Percentiles rank a stretch among this genome's conserved stretches.
phyloP scores from a whole-genome alignment of 2,888 invertebrate genomes.

The Protonemura montana region DNA sequence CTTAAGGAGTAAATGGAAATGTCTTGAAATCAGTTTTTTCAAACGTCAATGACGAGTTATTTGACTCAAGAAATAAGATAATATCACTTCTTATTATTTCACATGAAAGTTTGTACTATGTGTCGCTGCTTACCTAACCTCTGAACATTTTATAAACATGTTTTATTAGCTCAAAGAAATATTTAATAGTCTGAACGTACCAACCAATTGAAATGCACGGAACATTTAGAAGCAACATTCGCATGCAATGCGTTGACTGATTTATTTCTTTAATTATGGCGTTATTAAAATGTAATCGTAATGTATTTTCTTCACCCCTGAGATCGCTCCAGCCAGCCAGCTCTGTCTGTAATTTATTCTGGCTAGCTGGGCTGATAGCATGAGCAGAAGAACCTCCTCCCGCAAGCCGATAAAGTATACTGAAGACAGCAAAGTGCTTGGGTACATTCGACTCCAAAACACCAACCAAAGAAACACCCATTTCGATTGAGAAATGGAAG shows the following conservation, averaged over 20 bases:
- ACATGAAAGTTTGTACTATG: too few relatives aligned
- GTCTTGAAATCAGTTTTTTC: too few relatives aligned
- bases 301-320: slow-evolving; percentile 17
- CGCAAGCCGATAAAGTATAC: slow-evolving; percentile 14
- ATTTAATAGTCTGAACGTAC: too few relatives aligned
- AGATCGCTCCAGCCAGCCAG: neutral
- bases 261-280: neutral
- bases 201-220: too few relatives aligned
- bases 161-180: too few relatives aligned
- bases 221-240: too few relatives aligned
- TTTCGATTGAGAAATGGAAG: neutral
- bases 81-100: too few relatives aligned
- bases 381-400: slow-evolving; percentile 31
- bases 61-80: too few relatives aligned
- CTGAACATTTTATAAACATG: too few relatives aligned
- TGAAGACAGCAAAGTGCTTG: slow-evolving; percentile 31
- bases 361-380: slow-evolving; percentile 22
- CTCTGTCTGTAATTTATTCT: slow-evolving; percentile 34
- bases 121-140: too few relatives aligned
- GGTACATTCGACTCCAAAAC: slow-evolving; percentile 28
- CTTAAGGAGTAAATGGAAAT: too few relatives aligned
- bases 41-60: too few relatives aligned
- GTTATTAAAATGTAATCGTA: neutral
- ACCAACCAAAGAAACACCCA: slow-evolving; percentile 17
- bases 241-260: neutral